Conservation (phyloP, 1,140 invertebrate genomes). For the Aleiodes sp. region DNA sequence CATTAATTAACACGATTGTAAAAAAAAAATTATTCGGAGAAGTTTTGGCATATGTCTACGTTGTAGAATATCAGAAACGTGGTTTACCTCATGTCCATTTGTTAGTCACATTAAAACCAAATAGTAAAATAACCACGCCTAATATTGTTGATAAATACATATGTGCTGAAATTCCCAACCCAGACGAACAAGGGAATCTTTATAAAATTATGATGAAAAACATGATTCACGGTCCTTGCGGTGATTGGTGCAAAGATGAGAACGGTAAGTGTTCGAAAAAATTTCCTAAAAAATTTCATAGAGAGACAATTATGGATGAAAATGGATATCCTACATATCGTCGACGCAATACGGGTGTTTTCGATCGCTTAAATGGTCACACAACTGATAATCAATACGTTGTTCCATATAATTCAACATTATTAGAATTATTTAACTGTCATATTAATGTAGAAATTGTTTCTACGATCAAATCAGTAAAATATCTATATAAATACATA, state of each 20-base stretch:
- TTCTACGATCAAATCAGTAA: background rate
- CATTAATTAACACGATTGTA: background rate
- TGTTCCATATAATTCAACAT: conserved; percentile 9
- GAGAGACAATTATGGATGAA: conserved; percentile 45
- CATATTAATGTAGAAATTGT: conserved; percentile 26
- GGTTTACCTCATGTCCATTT: conserved; percentile 30
- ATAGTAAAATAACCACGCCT: conserved; percentile 25
- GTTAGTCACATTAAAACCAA: conserved; percentile 39
- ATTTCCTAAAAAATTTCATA: conserved; percentile 48
- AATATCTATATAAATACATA: conserved; percentile 10
- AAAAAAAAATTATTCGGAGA: conserved; percentile 20
- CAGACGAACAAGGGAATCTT: conserved; percentile 23
- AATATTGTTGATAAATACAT: conserved; percentile 33
- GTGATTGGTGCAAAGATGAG: conserved; percentile 34
- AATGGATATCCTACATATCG: too few relatives aligned
- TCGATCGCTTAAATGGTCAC: background rate
- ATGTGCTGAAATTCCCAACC: conserved; percentile 36
- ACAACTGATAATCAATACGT: conserved; percentile 6
- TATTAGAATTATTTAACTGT: too few relatives aligned
- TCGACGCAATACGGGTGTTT: background rate
- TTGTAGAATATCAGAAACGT: conserved; percentile 24
- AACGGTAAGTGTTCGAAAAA: conserved; percentile 39
- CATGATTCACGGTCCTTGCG: conserved; percentile 51
- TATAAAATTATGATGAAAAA: conserved; percentile 30
- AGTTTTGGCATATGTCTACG: background rate